Base-by-base conservation (phyloP, 1,140 invertebrate species). In the Drosophila repleta region DNA sequence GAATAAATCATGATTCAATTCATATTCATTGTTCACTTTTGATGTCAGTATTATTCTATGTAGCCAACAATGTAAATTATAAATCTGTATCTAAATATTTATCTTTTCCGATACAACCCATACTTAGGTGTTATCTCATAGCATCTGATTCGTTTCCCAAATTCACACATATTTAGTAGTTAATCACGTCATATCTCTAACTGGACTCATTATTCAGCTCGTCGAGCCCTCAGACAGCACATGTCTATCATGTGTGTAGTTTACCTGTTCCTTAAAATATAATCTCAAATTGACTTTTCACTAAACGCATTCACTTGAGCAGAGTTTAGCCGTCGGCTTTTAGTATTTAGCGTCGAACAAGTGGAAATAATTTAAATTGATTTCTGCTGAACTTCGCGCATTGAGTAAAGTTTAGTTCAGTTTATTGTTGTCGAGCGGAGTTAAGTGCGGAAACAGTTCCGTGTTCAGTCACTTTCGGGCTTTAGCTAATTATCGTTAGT, bases 261-360 rank as follows among this genome's bases (percentile, higher is more conserved):
- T 65, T 65, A 65, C 62, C 62, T 65, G 10, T 21, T 24, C 11
- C 10, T 20, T 48, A 24, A 46, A 32, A 24, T 15, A 18, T 18
- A 48, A 46, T 11, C 18, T 7, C 2, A 17, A 35, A 10, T 37
- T 13, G 32, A 39, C 37, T 20, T 37, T 17, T 43, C 10, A 18
- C 8, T 20, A 55, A 46, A 46, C 29, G 45, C 29, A 46, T 57
- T 29, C 71, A 77, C 78, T 80, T n/a, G 4, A 63, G 48, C 35
- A 70, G 60, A 51, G 46, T 52, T 74, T 78, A 63, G 60, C 79
- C 79, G 79, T 11, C 79, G 79, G 79, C 58, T 45, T 66, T 74
- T 69, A 11, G 35, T 26, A 52, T 60, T 77, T 48, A 35, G 29
- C 35, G 24, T 35, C 18, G 7, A 26, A 48, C 58, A 49, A 76